Conservation (phyloP, 2,113 vertebrate species). For the Gambusia holbrooki region DNA sequence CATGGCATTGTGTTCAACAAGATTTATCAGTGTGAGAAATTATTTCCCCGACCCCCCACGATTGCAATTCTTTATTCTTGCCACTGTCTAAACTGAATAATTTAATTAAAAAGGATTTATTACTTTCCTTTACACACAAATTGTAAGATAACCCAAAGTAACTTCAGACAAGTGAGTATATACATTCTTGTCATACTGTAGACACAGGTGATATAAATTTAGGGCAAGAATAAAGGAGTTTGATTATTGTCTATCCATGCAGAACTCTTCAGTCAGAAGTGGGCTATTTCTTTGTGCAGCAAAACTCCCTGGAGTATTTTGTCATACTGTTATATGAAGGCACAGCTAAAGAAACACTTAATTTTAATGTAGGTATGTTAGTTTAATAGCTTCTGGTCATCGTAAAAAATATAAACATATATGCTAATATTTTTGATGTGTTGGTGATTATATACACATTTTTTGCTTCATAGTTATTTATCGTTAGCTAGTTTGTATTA, state of each 20-base stretch:
- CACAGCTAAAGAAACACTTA: too few relatives aligned
- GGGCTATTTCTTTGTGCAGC: background rate
- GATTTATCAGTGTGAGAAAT: constrained; percentile 73
- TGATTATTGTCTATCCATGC: constrained; percentile 23
- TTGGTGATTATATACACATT: too few relatives aligned
- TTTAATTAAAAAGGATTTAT: constrained; percentile 75
- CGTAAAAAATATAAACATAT: too few relatives aligned
- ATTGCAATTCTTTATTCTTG: constrained; percentile 76
- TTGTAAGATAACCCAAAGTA: constrained; percentile 30
- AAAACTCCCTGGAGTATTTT: too few relatives aligned
- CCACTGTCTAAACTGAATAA: constrained; percentile 77
- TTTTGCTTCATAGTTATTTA: too few relatives aligned
- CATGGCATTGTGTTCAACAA: constrained; percentile 55
- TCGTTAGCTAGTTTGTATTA: too few relatives aligned
- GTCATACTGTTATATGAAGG: too few relatives aligned
- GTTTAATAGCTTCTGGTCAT: too few relatives aligned
- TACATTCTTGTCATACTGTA: background rate
- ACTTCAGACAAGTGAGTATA: constrained; percentile 51
- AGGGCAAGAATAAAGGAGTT: constrained; percentile 43
- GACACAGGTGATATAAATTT: constrained; percentile 55
- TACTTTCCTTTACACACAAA: constrained; percentile 57
- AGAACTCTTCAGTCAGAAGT: background rate
- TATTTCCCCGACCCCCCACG: constrained; percentile 75
- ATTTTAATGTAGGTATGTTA: too few relatives aligned
- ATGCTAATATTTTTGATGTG: too few relatives aligned